Evolutionary conservation across 30 jellyfish, hydroid and myxozoan species (phyloP), one percentile per base, ranked within the genome.

Genomic region (Pelagia noctiluca): DNA sequence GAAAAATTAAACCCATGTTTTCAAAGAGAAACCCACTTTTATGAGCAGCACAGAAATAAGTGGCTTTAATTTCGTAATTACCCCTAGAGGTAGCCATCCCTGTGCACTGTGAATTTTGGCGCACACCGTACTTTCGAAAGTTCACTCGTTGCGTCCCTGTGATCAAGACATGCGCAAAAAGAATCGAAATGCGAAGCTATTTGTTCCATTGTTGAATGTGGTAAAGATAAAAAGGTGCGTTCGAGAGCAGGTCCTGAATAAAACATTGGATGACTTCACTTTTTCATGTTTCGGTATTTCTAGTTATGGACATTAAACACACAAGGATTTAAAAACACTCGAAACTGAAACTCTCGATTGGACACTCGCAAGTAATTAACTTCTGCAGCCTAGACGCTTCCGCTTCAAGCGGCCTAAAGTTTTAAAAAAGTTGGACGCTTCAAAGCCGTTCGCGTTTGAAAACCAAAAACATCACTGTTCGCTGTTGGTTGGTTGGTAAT

Each of bases 201-300:
- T 52, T 52, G 68, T 52, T 52, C 68, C 21, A 52, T 52, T 52
- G 68, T 52, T 52, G 16, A 10, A 5, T 19, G 68, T 52, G 68
- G 68, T 52, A 30, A 52, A 42, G 21, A 30, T 10, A 52, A 30
- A 52, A 52, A 52, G 68, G 68, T 52, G 68, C 68, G 26, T 52
- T 52, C 21, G 16, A 2, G 26, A 52, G 68, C 12, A 52, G 26
- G 21, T 10, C 21, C 21, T 19, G 68, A 52, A 25, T 52, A 5
- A 19, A 25, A 52, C 12, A 52, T 10, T 4, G 2, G 26, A 3
- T 19, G 30, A 52, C 21, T 52, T 52, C 16, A 3, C 16, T 4
- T 10, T 42, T 42, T 42, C 57, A 42, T 42, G 57, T 5, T 5
- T 42, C 57, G 16, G 16, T 8, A 5, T 42, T 8, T 42, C 57